These are phyloP conservation scores for Dysidea cf. avara DNA, from an alignment of 37 sponge, comb jelly and placozoan genomes.

Conservation along the genomic window DNA sequence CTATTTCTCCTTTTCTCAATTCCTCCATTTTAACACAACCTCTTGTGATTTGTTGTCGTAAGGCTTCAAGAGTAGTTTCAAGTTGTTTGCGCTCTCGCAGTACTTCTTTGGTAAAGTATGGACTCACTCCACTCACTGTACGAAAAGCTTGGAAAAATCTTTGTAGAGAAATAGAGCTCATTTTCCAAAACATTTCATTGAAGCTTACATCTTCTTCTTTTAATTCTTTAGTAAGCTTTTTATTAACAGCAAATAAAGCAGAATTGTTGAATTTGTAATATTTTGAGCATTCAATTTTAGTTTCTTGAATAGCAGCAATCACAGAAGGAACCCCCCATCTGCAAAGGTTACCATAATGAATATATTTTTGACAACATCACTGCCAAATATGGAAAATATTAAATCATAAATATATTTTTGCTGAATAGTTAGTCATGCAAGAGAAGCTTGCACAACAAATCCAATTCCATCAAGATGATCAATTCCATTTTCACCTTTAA, in stretches of 20 bases:
- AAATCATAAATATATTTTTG: constrained; percentile 59
- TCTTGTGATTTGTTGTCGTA: constrained; percentile 37
- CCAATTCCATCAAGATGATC: constrained; percentile 61
- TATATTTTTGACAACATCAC: constrained; percentile 49
- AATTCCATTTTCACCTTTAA: constrained; percentile 23
- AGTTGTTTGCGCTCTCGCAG: constrained; percentile 51
- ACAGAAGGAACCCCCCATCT: constrained; percentile 57
- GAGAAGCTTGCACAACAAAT: constrained; percentile 51
- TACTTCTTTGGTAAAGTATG: constrained; percentile 54
- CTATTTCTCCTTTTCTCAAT: constrained; percentile 38
- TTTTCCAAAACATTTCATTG: constrained; percentile 48
- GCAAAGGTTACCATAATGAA: constrained; percentile 59
- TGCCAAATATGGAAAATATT: constrained; percentile 62
- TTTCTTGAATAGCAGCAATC: constrained; percentile 37
- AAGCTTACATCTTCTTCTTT: background rate
- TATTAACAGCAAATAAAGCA: constrained; percentile 34
- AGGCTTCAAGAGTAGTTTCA: constrained; percentile 32
- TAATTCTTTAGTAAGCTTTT: background rate
- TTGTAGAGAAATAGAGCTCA: constrained; percentile 39
- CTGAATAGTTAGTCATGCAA: constrained; percentile 42
- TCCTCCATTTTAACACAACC: constrained; percentile 47
- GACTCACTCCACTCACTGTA: constrained; percentile 15
- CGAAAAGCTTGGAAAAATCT: constrained; percentile 31
- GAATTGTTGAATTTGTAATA: constrained; percentile 67
- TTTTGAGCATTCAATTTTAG: constrained; percentile 16